These are phyloP conservation scores for Brachynemurus nebulosus DNA, from an alignment of 2,888 invertebrate genomes.

Conservation along the genomic window DNA sequence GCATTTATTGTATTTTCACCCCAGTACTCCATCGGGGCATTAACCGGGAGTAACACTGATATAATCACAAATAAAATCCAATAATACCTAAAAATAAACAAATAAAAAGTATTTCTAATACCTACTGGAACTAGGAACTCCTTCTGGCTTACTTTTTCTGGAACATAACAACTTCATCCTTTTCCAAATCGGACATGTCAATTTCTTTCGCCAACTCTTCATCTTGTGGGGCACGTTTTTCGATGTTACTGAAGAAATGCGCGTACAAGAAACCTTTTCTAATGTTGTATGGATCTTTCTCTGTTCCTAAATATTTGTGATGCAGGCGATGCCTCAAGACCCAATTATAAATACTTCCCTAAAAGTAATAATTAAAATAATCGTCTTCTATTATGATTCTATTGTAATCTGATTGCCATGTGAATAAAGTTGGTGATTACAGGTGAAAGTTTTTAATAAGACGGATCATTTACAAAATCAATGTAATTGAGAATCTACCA, in stretches of 20 bases:
- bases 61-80: conserved; percentile 51
- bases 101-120: background rate
- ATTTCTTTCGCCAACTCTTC: conserved; percentile 48
- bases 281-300: conserved; percentile 68
- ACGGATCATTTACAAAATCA: no score
- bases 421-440: no score
- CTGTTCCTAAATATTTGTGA: conserved; percentile 62
- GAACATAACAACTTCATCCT: conserved; percentile 64
- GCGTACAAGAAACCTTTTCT: conserved; percentile 67
- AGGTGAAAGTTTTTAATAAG: no score
- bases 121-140: background rate
- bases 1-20: conserved; percentile 48
- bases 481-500: no score
- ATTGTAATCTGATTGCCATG: no score
- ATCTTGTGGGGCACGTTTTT: conserved; percentile 48
- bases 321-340: conserved; percentile 68
- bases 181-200: conserved; percentile 66
- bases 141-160: conserved; percentile 53
- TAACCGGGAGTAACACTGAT: conserved; percentile 54
- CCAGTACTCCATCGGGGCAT: conserved; percentile 69
- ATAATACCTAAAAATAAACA: conserved; percentile 42
- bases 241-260: conserved; percentile 59
- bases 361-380: no score
- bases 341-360: conserved; percentile 80
- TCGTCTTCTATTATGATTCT: no score